These are phyloP conservation scores for Manis crassicaudata DNA, from an alignment of 2,797 vertebrate species.

Conservation along the genomic window DNA sequence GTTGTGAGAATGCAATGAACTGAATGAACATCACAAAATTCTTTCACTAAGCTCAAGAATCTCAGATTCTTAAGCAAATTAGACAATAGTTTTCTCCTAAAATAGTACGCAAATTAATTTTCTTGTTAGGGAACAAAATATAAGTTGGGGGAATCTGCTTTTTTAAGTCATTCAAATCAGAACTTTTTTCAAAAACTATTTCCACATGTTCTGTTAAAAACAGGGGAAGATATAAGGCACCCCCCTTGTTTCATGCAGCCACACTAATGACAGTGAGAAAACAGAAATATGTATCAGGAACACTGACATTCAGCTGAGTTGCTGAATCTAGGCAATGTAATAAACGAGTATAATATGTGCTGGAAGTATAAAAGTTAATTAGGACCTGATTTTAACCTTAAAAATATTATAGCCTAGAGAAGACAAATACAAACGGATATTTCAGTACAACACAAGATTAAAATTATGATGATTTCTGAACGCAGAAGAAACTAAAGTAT, in stretches of 20 bases:
- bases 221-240: not conserved
- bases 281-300: not conserved
- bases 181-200: not conserved
- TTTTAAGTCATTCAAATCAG: not conserved
- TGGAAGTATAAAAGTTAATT: not conserved
- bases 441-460: not conserved
- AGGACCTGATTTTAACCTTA: constrained; percentile 20
- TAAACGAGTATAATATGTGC: not conserved
- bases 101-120: not conserved
- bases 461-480: constrained; percentile 1
- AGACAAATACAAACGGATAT: not conserved
- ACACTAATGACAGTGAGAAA: not conserved
- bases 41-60: not conserved
- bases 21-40: not conserved
- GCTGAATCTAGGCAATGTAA: not conserved
- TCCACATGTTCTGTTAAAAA: not conserved
- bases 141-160: not conserved
- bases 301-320: not conserved
- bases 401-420: not conserved
- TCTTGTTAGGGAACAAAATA: not conserved
- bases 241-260: not conserved
- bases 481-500: not conserved
- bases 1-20: not conserved
- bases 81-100: not conserved
- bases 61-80: not conserved